Evolutionary conservation across 2,797 vertebrate genomes (phyloP).

Genomic region (Chromobotia macracanthus): DNA sequence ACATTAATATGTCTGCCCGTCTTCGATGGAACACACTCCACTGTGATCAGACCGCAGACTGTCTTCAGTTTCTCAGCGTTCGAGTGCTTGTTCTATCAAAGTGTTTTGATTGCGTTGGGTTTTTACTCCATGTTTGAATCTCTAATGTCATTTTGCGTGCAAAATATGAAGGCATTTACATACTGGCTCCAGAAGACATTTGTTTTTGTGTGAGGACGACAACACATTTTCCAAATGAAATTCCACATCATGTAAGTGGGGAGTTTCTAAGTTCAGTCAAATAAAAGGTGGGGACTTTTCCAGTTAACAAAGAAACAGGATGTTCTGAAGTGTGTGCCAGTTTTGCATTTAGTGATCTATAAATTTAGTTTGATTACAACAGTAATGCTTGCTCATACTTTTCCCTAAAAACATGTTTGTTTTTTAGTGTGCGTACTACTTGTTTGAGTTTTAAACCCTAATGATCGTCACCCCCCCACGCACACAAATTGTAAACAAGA

Average conservation of each 20-base stretch:
- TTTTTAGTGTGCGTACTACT: neutral
- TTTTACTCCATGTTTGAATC: constrained; percentile 77
- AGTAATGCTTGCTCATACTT: neutral
- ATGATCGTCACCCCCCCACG: constrained; percentile 29
- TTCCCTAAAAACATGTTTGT: neutral
- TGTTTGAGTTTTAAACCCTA: constrained; percentile 20
- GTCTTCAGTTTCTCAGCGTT: constrained; percentile 58
- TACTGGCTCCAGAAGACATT: constrained; percentile 10
- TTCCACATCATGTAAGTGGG: neutral
- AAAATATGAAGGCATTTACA: constrained; percentile 35
- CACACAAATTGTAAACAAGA: constrained; percentile 42
- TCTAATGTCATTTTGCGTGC: constrained; percentile 76
- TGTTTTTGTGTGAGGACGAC: constrained; percentile 20
- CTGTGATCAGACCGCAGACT: constrained; percentile 72
- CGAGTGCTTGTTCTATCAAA: constrained; percentile 76
- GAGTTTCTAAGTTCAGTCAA: neutral
- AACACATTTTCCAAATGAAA: neutral
- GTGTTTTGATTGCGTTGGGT: constrained; percentile 72
- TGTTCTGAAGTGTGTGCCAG: neutral
- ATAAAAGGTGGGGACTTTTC: neutral
- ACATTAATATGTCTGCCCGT: constrained; percentile 69
- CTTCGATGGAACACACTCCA: constrained; percentile 54
- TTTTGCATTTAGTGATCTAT: constrained; percentile 8
- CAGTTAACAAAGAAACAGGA: constrained; percentile 3
- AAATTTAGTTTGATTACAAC: neutral